Percentiles rank a stretch among this genome's conserved stretches.
Evolutionary conservation across 2,888 invertebrate genomes (phyloP).

Genomic region (Podabrus alpinus): DNA sequence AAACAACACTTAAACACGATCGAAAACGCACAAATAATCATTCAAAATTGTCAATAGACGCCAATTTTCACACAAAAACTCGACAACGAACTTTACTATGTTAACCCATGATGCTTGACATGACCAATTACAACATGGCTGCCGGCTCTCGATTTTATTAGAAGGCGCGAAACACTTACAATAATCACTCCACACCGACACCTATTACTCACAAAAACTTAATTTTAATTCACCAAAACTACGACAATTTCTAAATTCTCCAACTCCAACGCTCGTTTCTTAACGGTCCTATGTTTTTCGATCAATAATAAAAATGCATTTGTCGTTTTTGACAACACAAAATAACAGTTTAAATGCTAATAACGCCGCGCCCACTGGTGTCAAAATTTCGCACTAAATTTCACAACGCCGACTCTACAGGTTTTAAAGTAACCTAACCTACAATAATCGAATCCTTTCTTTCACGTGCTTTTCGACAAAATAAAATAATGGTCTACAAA

Average conservation of each 20-base stretch:
- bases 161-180: constrained; percentile 51
- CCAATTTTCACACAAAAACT: constrained; percentile 38
- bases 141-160: constrained; percentile 54
- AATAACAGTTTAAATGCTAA: constrained; percentile 51
- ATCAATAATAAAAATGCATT: constrained; percentile 49
- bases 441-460: neutral
- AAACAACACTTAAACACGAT: constrained; percentile 45
- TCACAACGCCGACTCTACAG: neutral
- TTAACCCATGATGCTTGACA: constrained; percentile 58
- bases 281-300: constrained; percentile 12
- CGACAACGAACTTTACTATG: constrained; percentile 46
- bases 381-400: neutral
- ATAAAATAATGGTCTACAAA: constrained; percentile 78
- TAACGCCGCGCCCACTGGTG: constrained; percentile 42
- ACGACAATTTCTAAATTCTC: constrained; percentile 5
- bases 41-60: constrained; percentile 26
- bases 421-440: neutral
- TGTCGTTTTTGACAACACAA: constrained; percentile 55
- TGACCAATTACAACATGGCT: constrained; percentile 57
- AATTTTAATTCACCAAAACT: neutral
- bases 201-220: neutral
- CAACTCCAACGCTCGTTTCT: constrained; percentile 7
- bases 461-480: constrained; percentile 1
- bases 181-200: constrained; percentile 30
- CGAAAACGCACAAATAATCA: constrained; percentile 34